phyloP scores from a whole-genome alignment of 2,888 invertebrate genomes.

The Vannuccia rotundouncinata region DNA sequence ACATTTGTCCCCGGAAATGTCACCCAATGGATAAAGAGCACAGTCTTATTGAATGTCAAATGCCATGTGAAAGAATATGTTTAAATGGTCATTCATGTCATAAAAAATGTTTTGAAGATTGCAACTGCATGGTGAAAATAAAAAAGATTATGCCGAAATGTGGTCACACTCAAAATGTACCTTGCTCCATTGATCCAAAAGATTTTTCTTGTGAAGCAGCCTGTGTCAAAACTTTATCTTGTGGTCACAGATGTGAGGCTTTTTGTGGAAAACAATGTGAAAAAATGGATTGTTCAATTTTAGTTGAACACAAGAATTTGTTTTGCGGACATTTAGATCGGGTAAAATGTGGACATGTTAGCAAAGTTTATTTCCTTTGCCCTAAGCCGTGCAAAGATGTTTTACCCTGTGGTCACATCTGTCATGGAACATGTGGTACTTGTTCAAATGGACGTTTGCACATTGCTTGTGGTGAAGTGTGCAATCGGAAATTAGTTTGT shows the following conservation, averaged over 20 bases:
- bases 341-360: background rate
- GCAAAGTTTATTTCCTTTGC: background rate
- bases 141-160: conserved; percentile 45
- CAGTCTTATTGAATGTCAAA: conserved; percentile 48
- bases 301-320: background rate
- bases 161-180: conserved; percentile 47
- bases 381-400: background rate
- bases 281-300: background rate
- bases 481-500: conserved; percentile 43
- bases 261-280: conserved; percentile 54
- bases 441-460: conserved; percentile 29
- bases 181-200: conserved; percentile 55
- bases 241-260: conserved; percentile 44
- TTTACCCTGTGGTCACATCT: background rate
- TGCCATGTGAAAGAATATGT: conserved; percentile 45
- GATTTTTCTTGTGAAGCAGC: conserved; percentile 50
- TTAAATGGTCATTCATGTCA: conserved; percentile 39
- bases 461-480: conserved; percentile 36
- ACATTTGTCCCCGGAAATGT: conserved; percentile 63
- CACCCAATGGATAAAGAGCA: conserved; percentile 63
- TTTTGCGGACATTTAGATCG: background rate
- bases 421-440: background rate
- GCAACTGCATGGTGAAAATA: background rate
- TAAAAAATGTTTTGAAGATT: conserved; percentile 28
- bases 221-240: conserved; percentile 44